These are phyloP conservation scores for Ctenopoma kingsleyae DNA, from an alignment of 2,797 vertebrate species.

Conservation along the genomic window DNA sequence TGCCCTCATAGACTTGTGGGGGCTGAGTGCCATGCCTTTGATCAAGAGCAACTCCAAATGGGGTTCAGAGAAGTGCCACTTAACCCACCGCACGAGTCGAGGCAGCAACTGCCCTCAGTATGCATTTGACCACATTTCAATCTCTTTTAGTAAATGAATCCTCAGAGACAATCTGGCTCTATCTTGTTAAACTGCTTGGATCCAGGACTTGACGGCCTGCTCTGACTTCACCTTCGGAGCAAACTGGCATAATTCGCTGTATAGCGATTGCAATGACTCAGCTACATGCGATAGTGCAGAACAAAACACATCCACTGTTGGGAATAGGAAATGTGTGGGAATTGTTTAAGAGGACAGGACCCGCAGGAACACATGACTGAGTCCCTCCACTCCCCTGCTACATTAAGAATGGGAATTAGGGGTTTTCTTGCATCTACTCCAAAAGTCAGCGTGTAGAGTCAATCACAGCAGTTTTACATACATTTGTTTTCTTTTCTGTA, in stretches of 20 bases:
- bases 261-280: conserved; percentile 56
- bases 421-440: conserved; percentile 48
- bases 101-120: conserved; percentile 69
- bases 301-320: conserved; percentile 69
- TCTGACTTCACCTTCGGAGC: conserved; percentile 44
- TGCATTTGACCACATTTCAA: conserved; percentile 83
- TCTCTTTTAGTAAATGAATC: conserved; percentile 79
- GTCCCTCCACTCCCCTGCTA: conserved; percentile 52
- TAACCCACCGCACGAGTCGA: conserved; percentile 72
- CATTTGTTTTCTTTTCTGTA: conserved; percentile 23
- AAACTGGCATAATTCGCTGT: conserved; percentile 45
- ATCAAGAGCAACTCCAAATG: conserved; percentile 83
- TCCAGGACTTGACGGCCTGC: conserved; percentile 50
- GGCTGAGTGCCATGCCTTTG: conserved; percentile 83
- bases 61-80: conserved; percentile 82
- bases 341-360: conserved; percentile 68
- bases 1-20: conserved; percentile 77
- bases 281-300: conserved; percentile 53
- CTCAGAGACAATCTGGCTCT: conserved; percentile 69
- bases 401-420: conserved; percentile 52
- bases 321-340: conserved; percentile 63
- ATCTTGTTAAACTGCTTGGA: conserved; percentile 69
- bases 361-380: conserved; percentile 55
- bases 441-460: conserved; percentile 30
- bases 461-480: conserved; percentile 33